These are phyloP conservation scores for Ploceus nigricollis DNA, from an alignment of 2,113 vertebrate genomes.

Conservation along the genomic window DNA sequence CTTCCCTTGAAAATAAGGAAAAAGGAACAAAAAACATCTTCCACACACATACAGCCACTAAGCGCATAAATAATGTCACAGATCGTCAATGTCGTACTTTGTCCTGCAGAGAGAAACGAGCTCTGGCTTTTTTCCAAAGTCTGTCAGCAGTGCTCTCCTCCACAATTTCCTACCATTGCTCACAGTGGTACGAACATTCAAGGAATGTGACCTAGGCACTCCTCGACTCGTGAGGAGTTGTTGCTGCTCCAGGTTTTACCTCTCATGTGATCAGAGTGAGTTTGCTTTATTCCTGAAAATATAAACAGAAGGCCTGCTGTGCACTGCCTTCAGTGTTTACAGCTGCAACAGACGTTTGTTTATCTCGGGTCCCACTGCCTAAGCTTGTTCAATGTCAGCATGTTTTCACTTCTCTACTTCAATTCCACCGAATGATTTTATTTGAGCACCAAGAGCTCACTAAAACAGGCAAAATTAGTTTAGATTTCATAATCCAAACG, in stretches of 20 bases:
- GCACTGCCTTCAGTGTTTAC: fast-evolving
- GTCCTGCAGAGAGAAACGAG: background rate
- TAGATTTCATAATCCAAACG: background rate
- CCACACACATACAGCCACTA: background rate
- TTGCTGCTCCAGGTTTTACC: background rate
- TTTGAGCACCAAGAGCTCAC: background rate
- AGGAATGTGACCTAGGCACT: background rate
- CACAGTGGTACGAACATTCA: background rate
- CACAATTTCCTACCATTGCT: background rate
- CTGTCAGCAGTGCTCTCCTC: background rate
- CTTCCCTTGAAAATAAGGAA: background rate
- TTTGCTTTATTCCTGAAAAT: background rate
- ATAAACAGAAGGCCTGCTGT: background rate
- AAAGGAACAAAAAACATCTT: background rate
- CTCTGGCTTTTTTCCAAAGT: background rate
- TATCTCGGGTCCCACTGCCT: background rate
- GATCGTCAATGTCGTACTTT: background rate
- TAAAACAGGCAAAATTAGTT: background rate
- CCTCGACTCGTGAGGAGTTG: background rate
- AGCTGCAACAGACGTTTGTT: background rate
- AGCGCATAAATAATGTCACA: background rate
- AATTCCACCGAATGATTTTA: fast-evolving
- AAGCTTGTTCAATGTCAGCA: background rate
- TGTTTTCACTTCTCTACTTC: background rate
- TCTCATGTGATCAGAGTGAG: background rate